Percentiles rank a stretch among this genome's conserved stretches.
phyloP scores from a whole-genome alignment of 2,888 invertebrate species.

The Cryptus armator region DNA sequence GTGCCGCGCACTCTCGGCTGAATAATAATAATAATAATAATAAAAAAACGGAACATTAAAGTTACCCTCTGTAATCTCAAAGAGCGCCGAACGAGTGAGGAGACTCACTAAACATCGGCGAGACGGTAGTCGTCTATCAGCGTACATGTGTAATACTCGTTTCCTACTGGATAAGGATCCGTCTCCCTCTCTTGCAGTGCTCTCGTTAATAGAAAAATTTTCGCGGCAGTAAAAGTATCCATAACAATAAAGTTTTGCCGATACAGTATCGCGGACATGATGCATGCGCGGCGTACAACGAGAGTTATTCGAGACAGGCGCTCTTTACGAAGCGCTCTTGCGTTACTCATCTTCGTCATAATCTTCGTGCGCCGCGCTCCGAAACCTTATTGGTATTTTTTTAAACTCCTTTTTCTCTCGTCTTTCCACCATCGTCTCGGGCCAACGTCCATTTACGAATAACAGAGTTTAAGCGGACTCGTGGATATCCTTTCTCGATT shows the following conservation, averaged over 20 bases:
- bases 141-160: constrained; percentile 44
- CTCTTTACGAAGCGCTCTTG: constrained; percentile 18
- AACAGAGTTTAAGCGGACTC: constrained; percentile 24
- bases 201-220: constrained; percentile 62
- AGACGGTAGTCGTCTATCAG: constrained; percentile 29
- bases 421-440: not conserved
- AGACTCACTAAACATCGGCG: constrained; percentile 53
- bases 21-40: constrained; percentile 50
- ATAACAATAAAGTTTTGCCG: constrained; percentile 7
- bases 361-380: constrained; percentile 13
- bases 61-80: constrained; percentile 60
- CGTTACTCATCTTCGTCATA: constrained; percentile 31
- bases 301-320: constrained; percentile 19
- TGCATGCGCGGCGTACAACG: not conserved
- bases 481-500: constrained; percentile 39
- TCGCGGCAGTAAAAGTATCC: constrained; percentile 23
- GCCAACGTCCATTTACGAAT: constrained; percentile 17
- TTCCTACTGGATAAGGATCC: constrained; percentile 61
- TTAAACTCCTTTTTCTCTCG: constrained; percentile 11
- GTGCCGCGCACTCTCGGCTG: constrained; percentile 42
- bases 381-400: not conserved
- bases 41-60: constrained; percentile 29
- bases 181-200: not conserved
- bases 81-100: constrained; percentile 53
- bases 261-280: not conserved